These are phyloP conservation scores for Thamnaconus septentrionalis DNA, from an alignment of 2,113 vertebrate genomes.

Conservation along the genomic window DNA sequence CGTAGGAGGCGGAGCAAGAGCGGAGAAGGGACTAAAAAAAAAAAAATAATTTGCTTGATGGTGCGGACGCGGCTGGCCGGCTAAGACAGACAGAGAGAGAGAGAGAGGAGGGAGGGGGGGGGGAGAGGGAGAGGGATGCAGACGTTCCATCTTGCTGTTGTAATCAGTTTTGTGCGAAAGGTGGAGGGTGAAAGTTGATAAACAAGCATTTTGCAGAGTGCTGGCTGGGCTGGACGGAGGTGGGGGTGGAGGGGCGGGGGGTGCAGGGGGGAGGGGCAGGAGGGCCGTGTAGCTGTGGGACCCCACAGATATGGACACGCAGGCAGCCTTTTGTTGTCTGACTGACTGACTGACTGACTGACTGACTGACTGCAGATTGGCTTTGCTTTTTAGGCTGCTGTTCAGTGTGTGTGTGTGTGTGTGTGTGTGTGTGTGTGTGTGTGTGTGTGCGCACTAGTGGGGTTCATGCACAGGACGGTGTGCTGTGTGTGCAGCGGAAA, in stretches of 20 bases:
- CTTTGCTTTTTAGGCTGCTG: slow-evolving; percentile 1
- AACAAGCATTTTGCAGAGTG: slow-evolving; percentile 74
- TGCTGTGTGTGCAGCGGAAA: background rate
- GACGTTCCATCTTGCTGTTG: slow-evolving; percentile 63
- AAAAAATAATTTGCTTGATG: no score
- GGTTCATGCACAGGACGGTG: slow-evolving; percentile 29
- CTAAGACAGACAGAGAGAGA: no score
- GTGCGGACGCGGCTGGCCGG: no score
- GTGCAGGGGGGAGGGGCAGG: background rate
- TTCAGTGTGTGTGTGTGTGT: no score
- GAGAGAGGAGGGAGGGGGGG: no score
- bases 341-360: slow-evolving; percentile 6
- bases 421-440: no score
- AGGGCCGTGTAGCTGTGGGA: slow-evolving; percentile 15
- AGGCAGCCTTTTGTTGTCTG: slow-evolving; percentile 52
- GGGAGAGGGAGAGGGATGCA: slow-evolving; percentile 22
- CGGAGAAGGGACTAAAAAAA: no score
- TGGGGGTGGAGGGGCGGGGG: slow-evolving; percentile 1
- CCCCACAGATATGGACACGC: slow-evolving; percentile 13
- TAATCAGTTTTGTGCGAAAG: slow-evolving; percentile 40
- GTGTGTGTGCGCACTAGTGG: background rate
- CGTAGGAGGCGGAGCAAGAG: no score
- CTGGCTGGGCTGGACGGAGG: slow-evolving; percentile 50
- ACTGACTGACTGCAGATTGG: slow-evolving; percentile 11
- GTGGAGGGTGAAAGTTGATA: slow-evolving; percentile 68